These are phyloP conservation scores for Pseudolycoriella hygida DNA, from an alignment of 2,888 invertebrate species.

Conservation along the genomic window DNA sequence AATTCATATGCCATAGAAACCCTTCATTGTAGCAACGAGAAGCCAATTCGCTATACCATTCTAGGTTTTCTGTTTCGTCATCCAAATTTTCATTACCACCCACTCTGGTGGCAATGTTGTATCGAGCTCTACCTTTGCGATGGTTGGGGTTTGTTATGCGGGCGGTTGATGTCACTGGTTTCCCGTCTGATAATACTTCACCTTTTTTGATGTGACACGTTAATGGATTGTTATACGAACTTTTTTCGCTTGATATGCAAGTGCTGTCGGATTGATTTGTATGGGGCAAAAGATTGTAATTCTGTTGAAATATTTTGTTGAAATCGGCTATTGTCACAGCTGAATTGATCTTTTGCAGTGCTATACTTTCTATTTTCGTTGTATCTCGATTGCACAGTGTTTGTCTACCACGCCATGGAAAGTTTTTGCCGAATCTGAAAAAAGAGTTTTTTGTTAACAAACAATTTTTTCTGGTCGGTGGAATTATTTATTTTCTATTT, in stretches of 20 bases:
- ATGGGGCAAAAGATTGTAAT: not conserved
- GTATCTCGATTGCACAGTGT: slow-evolving; percentile 13
- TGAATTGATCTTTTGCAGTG: slow-evolving; percentile 18
- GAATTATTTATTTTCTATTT: too few species aligned
- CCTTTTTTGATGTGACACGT: not conserved
- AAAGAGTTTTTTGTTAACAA: not conserved
- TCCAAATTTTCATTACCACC: not conserved
- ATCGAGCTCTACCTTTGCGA: not conserved
- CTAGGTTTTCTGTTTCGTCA: slow-evolving; percentile 1
- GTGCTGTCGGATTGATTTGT: not conserved
- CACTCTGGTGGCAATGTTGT: not conserved
- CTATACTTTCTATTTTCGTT: slow-evolving; percentile 19
- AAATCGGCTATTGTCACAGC: slow-evolving; percentile 18
- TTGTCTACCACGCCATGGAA: slow-evolving; percentile 12
- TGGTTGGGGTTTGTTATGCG: not conserved
- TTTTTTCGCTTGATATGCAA: not conserved
- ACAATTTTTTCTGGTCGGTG: too few species aligned
- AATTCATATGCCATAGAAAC: slow-evolving; percentile 22
- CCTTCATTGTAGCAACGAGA: slow-evolving; percentile 24
- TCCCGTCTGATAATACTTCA: not conserved
- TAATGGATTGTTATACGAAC: not conserved
- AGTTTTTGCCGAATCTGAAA: slow-evolving; percentile 12
- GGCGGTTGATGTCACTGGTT: not conserved
- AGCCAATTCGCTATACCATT: slow-evolving; percentile 18
- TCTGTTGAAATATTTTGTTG: not conserved